Percentiles rank a stretch among this genome's conserved stretches.
Conservation (phyloP, 2,797 vertebrate genomes). For the Malacoctenus gilli region DNA sequence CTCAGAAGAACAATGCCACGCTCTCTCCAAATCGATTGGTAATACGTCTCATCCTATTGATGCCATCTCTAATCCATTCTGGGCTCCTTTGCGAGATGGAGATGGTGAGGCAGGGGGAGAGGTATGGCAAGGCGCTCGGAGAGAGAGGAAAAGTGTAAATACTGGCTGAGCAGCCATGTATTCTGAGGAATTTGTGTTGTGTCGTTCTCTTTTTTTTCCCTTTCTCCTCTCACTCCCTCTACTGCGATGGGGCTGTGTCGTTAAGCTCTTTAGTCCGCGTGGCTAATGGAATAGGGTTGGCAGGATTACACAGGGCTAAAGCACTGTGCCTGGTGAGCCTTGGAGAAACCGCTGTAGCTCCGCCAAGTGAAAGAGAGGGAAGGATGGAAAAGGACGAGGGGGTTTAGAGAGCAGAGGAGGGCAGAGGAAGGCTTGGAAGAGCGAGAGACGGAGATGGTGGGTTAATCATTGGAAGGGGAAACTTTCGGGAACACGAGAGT, state of each 20-base stretch:
- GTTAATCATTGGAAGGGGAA: conserved; percentile 54
- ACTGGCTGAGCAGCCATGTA: conserved; percentile 74
- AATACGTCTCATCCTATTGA: conserved; percentile 84
- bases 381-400: conserved; percentile 52
- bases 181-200: conserved; percentile 79
- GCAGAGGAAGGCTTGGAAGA: conserved; percentile 29
- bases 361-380: conserved; percentile 70
- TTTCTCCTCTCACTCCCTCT: conserved; percentile 45
- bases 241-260: conserved; percentile 73
- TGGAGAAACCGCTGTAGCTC: conserved; percentile 72
- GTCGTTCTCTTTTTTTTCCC: conserved; percentile 45
- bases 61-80: conserved; percentile 85
- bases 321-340: conserved; percentile 82
- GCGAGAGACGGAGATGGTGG: conserved; percentile 30
- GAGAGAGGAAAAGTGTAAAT: conserved; percentile 66
- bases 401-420: conserved; percentile 52
- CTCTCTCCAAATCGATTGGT: conserved; percentile 83
- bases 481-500: conserved; percentile 40
- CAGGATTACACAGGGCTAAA: conserved; percentile 84
- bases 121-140: conserved; percentile 48
- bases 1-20: conserved; percentile 76
- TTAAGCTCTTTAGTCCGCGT: conserved; percentile 85
- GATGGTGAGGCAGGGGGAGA: conserved; percentile 61
- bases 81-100: conserved; percentile 75
- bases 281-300: conserved; percentile 85